Evolutionary conservation across 2,113 vertebrate species (phyloP).

Genomic region (Neodontobutis hainanensis): DNA sequence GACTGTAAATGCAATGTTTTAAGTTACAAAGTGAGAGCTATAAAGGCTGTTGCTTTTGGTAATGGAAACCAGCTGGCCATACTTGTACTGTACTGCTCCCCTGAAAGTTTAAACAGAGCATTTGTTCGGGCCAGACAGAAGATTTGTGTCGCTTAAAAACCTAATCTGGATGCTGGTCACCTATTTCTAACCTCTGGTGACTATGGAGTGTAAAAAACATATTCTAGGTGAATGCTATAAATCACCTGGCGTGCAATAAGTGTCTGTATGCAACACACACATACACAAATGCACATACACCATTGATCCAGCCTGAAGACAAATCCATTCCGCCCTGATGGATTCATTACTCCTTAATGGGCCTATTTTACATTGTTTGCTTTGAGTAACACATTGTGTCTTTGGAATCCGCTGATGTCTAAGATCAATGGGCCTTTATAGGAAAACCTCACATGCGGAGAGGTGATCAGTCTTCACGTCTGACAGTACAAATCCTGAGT

Average conservation of each 20-base stretch:
- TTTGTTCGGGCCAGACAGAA: no score
- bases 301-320: conserved; percentile 79
- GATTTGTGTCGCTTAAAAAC: background rate
- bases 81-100: no score
- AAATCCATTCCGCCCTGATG: conserved; percentile 80
- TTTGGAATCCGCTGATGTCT: conserved; percentile 75
- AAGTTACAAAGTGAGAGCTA: no score
- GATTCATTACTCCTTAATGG: conserved; percentile 85
- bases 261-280: conserved; percentile 35
- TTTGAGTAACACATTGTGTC: conserved; percentile 76
- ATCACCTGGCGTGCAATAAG: conserved; percentile 68
- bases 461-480: conserved; percentile 62
- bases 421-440: conserved; percentile 74
- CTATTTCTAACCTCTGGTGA: conserved; percentile 51
- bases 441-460: conserved; percentile 47
- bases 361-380: conserved; percentile 85
- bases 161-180: conserved; percentile 47
- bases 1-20: no score
- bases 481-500: conserved; percentile 29
- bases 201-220: conserved; percentile 55
- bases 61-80: no score
- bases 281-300: background rate
- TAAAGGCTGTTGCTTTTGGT: no score
- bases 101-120: no score
- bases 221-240: conserved; percentile 61